Evolutionary conservation across 2,797 vertebrate genomes (phyloP).

Genomic region (Helostoma temminkii): DNA sequence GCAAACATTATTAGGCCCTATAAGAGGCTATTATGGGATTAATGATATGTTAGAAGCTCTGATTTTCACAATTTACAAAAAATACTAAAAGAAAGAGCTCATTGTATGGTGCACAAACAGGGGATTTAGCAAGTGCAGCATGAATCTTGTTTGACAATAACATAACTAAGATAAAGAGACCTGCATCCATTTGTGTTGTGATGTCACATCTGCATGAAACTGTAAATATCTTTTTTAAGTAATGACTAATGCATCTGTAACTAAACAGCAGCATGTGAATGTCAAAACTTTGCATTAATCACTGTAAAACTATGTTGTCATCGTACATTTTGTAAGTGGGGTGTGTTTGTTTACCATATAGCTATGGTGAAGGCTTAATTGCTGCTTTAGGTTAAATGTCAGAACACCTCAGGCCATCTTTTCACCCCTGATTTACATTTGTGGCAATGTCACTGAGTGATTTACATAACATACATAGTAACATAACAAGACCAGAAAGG

Average conservation of each 20-base stretch:
- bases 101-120: constrained; percentile 1
- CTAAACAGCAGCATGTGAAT: constrained; percentile 10
- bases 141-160: constrained; percentile 36
- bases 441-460: not conserved
- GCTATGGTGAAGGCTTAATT: constrained; percentile 39
- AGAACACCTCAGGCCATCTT: constrained; percentile 11
- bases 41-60: constrained; percentile 19
- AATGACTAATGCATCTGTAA: too few relatives aligned
- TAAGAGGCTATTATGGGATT: constrained; percentile 40
- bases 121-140: not conserved
- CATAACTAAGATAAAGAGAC: constrained; percentile 10
- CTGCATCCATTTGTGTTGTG: not conserved
- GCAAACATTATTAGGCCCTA: constrained; percentile 40
- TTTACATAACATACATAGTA: too few relatives aligned
- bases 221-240: not conserved
- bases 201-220: constrained; percentile 5
- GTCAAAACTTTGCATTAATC: constrained; percentile 13
- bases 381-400: constrained; percentile 1
- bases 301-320: constrained; percentile 30
- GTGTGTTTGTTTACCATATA: constrained; percentile 42
- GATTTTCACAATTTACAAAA: constrained; percentile 33
- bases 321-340: not conserved
- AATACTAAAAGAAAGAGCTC: constrained; percentile 6
- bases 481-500: not conserved
- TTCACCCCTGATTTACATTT: constrained; percentile 1